phyloP scores from a whole-genome alignment of 2,113 vertebrate genomes.

The Leucopsar rothschildi region DNA sequence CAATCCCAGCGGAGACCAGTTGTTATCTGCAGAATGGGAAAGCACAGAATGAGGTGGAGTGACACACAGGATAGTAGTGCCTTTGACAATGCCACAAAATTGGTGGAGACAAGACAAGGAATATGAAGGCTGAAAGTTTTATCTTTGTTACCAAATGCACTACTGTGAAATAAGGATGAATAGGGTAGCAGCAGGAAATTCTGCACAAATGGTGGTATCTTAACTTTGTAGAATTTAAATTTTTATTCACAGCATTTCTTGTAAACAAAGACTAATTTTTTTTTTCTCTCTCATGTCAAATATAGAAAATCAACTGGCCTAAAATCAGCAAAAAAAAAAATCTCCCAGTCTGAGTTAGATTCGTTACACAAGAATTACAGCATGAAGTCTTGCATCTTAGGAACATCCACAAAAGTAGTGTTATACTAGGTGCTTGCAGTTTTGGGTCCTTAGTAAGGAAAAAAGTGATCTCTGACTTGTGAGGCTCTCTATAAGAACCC shows the following conservation, averaged over 20 bases:
- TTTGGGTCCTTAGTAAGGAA: neutral
- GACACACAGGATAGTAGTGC: neutral
- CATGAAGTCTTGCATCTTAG: neutral
- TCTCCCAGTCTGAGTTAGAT: neutral
- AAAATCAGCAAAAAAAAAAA: neutral
- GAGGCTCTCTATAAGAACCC: neutral
- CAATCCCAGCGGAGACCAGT: neutral
- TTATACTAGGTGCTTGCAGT: neutral
- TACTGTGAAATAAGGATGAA: neutral
- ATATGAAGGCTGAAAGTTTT: neutral
- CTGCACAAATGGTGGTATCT: neutral
- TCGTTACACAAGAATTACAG: neutral
- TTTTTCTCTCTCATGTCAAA: neutral
- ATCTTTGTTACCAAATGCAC: neutral
- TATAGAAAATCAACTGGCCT: neutral
- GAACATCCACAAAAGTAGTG: neutral
- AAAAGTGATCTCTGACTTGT: neutral
- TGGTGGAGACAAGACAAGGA: neutral
- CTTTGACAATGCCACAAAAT: rapidly evolving
- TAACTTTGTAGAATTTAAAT: neutral
- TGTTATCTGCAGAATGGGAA: neutral
- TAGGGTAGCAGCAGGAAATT: neutral
- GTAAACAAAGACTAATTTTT: neutral
- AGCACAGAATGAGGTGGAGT: neutral
- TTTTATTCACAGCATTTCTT: neutral